Base-by-base conservation (phyloP, 2,113 vertebrate species). In the Bucco capensis region DNA sequence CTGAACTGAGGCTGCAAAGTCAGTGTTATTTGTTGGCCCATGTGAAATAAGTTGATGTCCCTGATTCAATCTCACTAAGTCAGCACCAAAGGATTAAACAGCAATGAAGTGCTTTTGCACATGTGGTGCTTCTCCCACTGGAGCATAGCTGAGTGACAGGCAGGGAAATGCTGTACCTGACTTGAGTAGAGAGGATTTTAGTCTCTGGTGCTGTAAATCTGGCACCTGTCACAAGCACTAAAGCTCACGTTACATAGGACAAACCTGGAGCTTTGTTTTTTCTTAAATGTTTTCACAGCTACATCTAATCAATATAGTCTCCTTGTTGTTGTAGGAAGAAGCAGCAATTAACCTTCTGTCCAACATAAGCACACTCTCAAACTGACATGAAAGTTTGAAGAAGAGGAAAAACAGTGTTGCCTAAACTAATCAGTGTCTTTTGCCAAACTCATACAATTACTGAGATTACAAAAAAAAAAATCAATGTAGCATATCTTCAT, bases 171-270 rank as follows among this genome's bases (percentile, higher is more conserved):
- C 42, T 2, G 1, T 89, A 94, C 90, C 89, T 95, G 88, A 62
- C 72, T 72, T 72, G 76, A 12, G 53, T 71, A 86, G 61, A 79
- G 67, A 82, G 71, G 70, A 62, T 92, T 91, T 88, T 73, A 79
- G 60, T 75, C 49, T 91, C 83, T 28, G 31, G 61, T n/a, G 81
- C 35, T 81, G 82, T 92, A 96, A 94, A 96, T 95, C 93, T 94
- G 86, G 69, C 88, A 94, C 90, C 86, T 94, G 86, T 93, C 88
- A 90, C 91, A 95, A 92, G 69, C 70, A 94, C 69, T 95, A 93
- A 96, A 94, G 79, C 69, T 97, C 83, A 86, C 57, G 69, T 96
- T 86, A 91, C 81, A 75, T 7, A 75, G 85, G 51, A 86, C 56
- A 85, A 88, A 90, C 46, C 24, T 53, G n/a, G 42, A 67, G 64